phyloP scores from a whole-genome alignment of 2,797 vertebrate species.

The Antrozous pallidus region DNA sequence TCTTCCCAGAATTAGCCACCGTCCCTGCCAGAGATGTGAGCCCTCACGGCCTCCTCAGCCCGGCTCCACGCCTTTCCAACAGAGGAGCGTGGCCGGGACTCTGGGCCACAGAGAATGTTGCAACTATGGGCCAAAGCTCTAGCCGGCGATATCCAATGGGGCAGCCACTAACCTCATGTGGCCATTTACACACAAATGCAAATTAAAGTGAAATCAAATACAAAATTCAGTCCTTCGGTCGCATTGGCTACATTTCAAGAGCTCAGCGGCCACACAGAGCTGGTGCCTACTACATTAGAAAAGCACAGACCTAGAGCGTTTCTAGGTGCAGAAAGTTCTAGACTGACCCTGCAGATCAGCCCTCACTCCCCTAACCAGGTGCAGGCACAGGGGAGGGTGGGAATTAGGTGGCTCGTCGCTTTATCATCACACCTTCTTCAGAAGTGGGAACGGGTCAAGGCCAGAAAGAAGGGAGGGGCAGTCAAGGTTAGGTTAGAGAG shows the following conservation, averaged over 20 bases:
- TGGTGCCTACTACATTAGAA: rapidly evolving
- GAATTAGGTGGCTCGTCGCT: rapidly evolving
- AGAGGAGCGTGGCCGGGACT: neutral
- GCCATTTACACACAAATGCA: neutral
- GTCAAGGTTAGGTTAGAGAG: neutral
- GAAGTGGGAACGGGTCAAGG: neutral
- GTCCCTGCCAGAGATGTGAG: rapidly evolving
- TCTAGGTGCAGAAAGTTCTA: neutral
- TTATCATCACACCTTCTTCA: neutral
- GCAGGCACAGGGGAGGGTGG: neutral
- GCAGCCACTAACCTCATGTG: rapidly evolving
- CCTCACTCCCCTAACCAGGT: rapidly evolving
- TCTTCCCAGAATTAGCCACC: neutral
- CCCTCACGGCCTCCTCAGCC: neutral
- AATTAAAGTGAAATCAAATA: neutral
- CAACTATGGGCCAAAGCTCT: neutral
- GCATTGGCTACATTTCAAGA: neutral
- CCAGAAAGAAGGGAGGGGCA: neutral
- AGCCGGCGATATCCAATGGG: rapidly evolving
- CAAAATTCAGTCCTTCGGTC: neutral
- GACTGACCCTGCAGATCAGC: too few relatives aligned
- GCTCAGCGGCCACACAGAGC: rapidly evolving
- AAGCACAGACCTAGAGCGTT: rapidly evolving
- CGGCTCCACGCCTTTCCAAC: neutral
- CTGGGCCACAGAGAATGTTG: rapidly evolving